Base-by-base conservation (phyloP, 2,113 vertebrate species). In the Pycnonotus jocosus region DNA sequence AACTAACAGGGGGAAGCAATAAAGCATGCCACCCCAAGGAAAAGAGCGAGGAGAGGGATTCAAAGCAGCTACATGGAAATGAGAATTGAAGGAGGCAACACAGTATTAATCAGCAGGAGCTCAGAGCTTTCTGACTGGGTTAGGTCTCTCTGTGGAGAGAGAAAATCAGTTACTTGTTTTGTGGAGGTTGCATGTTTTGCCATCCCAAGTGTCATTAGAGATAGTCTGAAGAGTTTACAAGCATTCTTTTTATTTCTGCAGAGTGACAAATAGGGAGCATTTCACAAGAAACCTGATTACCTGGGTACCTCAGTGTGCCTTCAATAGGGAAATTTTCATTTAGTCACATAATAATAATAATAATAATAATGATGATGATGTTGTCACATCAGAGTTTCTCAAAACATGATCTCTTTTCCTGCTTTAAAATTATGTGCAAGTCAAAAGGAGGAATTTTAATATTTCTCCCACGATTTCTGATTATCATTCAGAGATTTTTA, bases 111-210 rank as follows among this genome's bases (percentile, higher is more conserved):
- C 79, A 93, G 42, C 44, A 25, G 37, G 40, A 85, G 64, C 83
- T 92, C 80, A 57, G 85, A 84, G 77, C 76, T 53, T 89, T 95
- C 91, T 84, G 58, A 27, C 65, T 70, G 56, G 17, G 24, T 87
- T 90, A 57, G 69, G 28, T 80, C 25, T 84, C 81, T 92, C 85
- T 82, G 68, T 87, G 66, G 77, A 92, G 56, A 90, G 54, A 90
- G 45, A 71, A 94, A 90, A 86, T 51, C 4, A 84, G 76, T 90
- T 92, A 74, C 30, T 88, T 92, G 20, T 84, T 95, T 96, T 90
- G 62, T 86, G 85, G 50, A 76, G 48, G 51, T 82, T 92, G 62
- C 31, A 47, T 57, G 90, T 91, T 91, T 87, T 96, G 42, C 44
- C 56, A 64, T 71, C 78, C 77, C 47, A 66, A 31, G 12, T 87